Evolutionary conservation across 2,113 vertebrate species (phyloP).

Genomic region (Phodopus roborovskii): DNA sequence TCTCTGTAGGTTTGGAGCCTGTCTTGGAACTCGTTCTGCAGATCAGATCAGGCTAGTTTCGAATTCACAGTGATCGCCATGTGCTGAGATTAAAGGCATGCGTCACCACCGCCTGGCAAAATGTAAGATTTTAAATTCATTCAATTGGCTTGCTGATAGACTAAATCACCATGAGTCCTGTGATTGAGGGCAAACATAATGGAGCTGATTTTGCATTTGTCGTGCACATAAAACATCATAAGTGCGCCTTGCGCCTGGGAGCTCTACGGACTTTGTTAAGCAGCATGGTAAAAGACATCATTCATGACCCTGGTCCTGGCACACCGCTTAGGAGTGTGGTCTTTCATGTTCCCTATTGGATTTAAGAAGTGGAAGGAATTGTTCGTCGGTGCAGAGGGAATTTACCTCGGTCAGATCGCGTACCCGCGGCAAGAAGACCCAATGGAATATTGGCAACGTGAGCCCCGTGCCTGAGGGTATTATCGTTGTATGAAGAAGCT

Average conservation of each 20-base stretch:
- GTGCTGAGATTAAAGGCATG: no score
- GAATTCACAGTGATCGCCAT: no score
- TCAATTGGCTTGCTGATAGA: neutral
- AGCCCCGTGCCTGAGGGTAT: no score
- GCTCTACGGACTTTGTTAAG: no score
- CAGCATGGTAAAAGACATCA: neutral
- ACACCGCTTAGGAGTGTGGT: neutral
- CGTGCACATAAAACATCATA: neutral
- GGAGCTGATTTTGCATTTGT: no score
- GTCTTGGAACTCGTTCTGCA: no score
- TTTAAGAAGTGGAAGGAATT: neutral
- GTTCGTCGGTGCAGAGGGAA: neutral
- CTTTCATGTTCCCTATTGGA: neutral
- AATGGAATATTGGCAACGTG: neutral
- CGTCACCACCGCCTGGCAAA: no score
- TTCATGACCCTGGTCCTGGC: neutral
- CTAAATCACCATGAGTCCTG: neutral
- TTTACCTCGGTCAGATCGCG: rapidly evolving
- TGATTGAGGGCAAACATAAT: neutral
- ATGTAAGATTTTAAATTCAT: neutral
- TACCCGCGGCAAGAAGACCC: neutral
- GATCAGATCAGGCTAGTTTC: no score
- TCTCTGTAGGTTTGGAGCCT: no score
- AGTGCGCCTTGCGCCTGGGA: no score
- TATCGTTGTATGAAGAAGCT: neutral